A percentile compares a stretch with the other conserved stretches of the same genome.
phyloP scores from a whole-genome alignment of 1,140 invertebrate species.

The Pseudomyrmex cubaensis region DNA sequence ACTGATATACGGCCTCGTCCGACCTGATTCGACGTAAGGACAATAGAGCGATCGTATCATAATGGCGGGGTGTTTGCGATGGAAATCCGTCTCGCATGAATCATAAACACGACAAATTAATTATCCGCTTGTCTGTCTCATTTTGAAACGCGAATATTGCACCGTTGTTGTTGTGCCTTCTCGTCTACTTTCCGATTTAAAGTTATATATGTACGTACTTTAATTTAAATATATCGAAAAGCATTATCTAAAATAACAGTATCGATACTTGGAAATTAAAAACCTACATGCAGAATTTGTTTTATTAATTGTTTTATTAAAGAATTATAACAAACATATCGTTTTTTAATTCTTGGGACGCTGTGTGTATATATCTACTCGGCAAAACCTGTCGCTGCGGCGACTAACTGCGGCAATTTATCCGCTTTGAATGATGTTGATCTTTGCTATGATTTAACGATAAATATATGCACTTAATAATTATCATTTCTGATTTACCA shows the following conservation, averaged over 20 bases:
- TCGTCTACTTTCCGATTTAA: not conserved
- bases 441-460: no score
- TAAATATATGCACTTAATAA: no score
- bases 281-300: not conserved
- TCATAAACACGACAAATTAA: conserved; percentile 62
- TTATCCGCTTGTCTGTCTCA: conserved; percentile 49
- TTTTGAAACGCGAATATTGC: conserved; percentile 21
- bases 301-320: no score
- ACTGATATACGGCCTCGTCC: conserved; percentile 60
- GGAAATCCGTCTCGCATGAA: conserved; percentile 54
- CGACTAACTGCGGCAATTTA: no score
- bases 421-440: no score
- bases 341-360: no score
- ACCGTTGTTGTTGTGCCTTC: not conserved
- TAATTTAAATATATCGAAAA: not conserved
- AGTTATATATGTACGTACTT: not conserved
- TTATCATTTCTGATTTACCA: no score
- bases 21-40: conserved; percentile 56
- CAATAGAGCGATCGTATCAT: conserved; percentile 62
- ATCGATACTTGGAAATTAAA: not conserved
- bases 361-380: no score
- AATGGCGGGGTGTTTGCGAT: conserved; percentile 60
- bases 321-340: no score
- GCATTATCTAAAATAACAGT: not conserved
- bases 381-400: no score